Evolutionary conservation across 2,888 invertebrate species (phyloP).

Genomic region (Automeris io): DNA sequence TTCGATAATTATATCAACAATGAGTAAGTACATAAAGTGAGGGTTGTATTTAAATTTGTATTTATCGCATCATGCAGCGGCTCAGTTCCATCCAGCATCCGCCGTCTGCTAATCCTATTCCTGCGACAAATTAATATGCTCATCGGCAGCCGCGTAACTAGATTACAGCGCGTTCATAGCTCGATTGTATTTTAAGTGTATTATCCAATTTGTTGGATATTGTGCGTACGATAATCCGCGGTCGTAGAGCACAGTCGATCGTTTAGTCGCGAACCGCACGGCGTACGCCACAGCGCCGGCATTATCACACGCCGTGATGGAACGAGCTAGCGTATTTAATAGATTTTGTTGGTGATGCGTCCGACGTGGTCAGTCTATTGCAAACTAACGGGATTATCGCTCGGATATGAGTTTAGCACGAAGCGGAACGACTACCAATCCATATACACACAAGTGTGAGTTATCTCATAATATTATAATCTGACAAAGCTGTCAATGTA

Average conservation of each 20-base stretch:
- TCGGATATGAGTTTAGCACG: slow-evolving; percentile 55
- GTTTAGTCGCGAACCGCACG: slow-evolving; percentile 50
- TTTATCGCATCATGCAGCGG: slow-evolving; percentile 45
- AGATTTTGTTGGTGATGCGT: slow-evolving; percentile 64
- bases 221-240: slow-evolving; percentile 75
- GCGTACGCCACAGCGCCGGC: slow-evolving; percentile 50
- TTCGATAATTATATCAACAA: too few species aligned
- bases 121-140: slow-evolving; percentile 75
- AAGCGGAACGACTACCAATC: slow-evolving; percentile 25
- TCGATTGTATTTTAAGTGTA: slow-evolving; percentile 81
- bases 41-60: too few species aligned
- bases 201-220: slow-evolving; percentile 80
- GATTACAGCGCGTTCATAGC: slow-evolving; percentile 72
- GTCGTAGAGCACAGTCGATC: slow-evolving; percentile 51
- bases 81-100: slow-evolving; percentile 23
- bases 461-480: slow-evolving; percentile 18
- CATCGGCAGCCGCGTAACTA: slow-evolving; percentile 73
- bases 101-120: slow-evolving; percentile 62
- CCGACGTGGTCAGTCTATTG: slow-evolving; percentile 58
- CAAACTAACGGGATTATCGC: slow-evolving; percentile 67
- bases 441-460: slow-evolving; percentile 37
- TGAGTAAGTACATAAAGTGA: too few species aligned
- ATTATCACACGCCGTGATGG: slow-evolving; percentile 59
- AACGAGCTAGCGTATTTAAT: slow-evolving; percentile 69
- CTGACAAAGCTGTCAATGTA: slow-evolving; percentile 14